These are phyloP conservation scores for Andrena haemorrhoa DNA, from an alignment of 2,888 invertebrate genomes.

Conservation along the genomic window DNA sequence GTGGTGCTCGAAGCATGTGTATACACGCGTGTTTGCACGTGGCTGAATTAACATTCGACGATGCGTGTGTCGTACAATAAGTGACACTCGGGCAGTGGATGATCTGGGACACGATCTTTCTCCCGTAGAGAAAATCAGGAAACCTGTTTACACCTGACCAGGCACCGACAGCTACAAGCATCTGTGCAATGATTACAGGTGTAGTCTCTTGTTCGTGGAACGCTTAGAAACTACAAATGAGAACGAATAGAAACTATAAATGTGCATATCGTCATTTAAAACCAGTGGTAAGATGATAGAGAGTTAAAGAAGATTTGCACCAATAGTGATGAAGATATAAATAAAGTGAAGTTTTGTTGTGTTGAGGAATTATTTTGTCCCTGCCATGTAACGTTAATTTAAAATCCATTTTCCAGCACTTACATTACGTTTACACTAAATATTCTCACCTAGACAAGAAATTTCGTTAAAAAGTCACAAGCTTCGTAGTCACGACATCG, in stretches of 20 bases:
- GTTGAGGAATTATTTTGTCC: too few relatives aligned
- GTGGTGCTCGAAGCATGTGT: conserved; percentile 32
- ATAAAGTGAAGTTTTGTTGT: neutral
- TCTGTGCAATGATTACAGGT: conserved; percentile 4
- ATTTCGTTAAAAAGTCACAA: neutral
- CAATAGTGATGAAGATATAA: neutral
- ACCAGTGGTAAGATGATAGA: neutral
- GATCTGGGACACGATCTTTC: conserved; percentile 63
- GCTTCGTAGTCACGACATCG: neutral
- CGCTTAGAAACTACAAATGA: conserved; percentile 7
- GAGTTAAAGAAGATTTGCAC: neutral
- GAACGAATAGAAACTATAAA: neutral
- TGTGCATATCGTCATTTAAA: too few relatives aligned
- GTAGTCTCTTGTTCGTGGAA: conserved; percentile 24
- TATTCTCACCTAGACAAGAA: neutral
- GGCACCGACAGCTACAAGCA: conserved; percentile 18
- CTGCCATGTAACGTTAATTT: neutral
- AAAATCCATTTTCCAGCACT: neutral
- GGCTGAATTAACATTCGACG: conserved; percentile 60
- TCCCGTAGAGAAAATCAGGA: conserved; percentile 56
- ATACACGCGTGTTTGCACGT: conserved; percentile 43
- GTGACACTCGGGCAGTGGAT: conserved; percentile 44
- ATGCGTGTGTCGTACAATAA: conserved; percentile 47
- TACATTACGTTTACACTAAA: neutral
- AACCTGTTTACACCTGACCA: conserved; percentile 60